Conservation (phyloP, 2,113 vertebrate species). For the Brachyhypopomus occidentalis region DNA sequence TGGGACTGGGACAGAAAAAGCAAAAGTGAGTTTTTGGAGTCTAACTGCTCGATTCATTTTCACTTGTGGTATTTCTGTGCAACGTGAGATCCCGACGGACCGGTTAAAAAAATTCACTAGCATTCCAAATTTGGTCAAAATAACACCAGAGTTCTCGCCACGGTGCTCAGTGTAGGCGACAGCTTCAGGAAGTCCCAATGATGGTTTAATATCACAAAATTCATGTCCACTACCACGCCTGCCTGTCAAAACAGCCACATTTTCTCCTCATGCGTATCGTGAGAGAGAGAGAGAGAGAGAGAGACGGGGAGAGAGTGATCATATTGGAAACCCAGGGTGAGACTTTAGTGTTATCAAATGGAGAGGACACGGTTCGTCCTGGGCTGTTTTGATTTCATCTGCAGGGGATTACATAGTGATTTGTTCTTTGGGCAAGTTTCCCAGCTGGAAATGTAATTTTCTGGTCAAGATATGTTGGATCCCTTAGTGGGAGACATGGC, state of each 20-base stretch:
- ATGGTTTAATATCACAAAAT: constrained; percentile 9
- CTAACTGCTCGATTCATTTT: constrained; percentile 19
- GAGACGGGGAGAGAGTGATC: not conserved
- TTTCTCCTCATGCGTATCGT: not conserved
- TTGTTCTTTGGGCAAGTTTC: constrained; percentile 33
- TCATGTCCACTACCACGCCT: not conserved
- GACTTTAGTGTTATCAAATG: constrained; percentile 30
- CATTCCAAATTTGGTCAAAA: constrained; percentile 27
- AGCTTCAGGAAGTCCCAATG: constrained; percentile 7
- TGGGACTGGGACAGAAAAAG: not conserved
- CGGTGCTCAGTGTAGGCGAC: not conserved
- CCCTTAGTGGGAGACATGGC: constrained; percentile 27
- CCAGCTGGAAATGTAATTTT: constrained; percentile 42
- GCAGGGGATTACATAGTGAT: constrained; percentile 42
- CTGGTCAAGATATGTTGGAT: constrained; percentile 30
- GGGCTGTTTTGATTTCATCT: constrained; percentile 46
- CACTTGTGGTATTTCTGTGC: not conserved
- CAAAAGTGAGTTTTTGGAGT: constrained; percentile 2
- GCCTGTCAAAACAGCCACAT: constrained; percentile 9
- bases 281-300: not conserved
- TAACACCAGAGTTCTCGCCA: not conserved
- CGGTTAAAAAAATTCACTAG: not conserved
- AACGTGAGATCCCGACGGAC: constrained; percentile 1
- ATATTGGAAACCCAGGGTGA: constrained; percentile 8
- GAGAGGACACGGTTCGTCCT: constrained; percentile 32